These are phyloP conservation scores for Okapia johnstoni DNA, from an alignment of 2,113 vertebrate species.

Conservation along the genomic window DNA sequence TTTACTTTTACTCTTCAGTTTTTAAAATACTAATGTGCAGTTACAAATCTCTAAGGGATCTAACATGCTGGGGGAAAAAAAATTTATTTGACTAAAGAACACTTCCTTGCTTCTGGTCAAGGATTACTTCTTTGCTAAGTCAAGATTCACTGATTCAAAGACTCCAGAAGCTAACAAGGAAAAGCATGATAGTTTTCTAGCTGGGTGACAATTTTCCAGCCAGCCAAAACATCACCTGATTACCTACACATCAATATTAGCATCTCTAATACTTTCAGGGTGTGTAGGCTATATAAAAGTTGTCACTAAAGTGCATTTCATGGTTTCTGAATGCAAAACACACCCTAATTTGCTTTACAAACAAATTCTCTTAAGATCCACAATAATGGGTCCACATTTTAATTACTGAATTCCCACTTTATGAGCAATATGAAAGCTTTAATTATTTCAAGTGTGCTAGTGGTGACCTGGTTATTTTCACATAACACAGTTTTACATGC, in stretches of 20 bases:
- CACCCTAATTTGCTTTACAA: neutral
- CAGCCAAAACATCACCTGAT: neutral
- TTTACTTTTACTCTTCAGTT: neutral
- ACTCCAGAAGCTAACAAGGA: slow-evolving; percentile 10
- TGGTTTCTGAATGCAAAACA: neutral
- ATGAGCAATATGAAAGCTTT: neutral
- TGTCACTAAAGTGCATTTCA: neutral
- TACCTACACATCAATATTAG: neutral
- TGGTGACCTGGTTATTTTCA: slow-evolving; percentile 16
- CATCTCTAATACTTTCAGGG: neutral
- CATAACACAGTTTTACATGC: neutral
- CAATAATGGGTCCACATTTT: slow-evolving; percentile 4
- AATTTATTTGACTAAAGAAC: neutral
- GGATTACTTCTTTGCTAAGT: slow-evolving; percentile 27
- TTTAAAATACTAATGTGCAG: slow-evolving; percentile 19
- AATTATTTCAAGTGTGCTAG: slow-evolving; percentile 30
- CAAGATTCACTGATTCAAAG: slow-evolving; percentile 19
- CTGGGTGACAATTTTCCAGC: neutral
- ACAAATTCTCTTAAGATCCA: slow-evolving; percentile 10
- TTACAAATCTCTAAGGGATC: slow-evolving; percentile 1
- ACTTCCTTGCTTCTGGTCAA: neutral
- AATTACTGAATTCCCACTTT: slow-evolving; percentile 1
- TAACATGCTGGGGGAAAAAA: neutral
- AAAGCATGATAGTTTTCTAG: neutral
- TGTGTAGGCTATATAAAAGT: neutral